Evolutionary conservation across 2,888 invertebrate species (phyloP), one percentile per base, ranked within the genome.

Genomic region (Drosophila sordidapex): DNA sequence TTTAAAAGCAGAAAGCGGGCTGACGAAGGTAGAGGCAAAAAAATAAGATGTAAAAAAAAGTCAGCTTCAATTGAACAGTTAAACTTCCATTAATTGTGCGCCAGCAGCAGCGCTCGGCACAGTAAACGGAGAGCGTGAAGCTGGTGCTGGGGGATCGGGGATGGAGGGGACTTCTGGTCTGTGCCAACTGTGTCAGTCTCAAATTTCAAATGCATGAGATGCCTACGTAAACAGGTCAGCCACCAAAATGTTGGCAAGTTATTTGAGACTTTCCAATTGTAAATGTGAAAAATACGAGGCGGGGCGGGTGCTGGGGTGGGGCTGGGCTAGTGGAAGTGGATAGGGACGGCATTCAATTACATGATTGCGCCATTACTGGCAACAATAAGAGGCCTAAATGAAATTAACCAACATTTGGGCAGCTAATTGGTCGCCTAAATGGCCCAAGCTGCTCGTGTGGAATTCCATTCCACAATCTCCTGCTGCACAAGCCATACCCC

Each of bases 21-120:
- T 54, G 59, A 58, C 71, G 62, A 57, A 62, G 70, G 40, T 35
- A 51, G 29, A 29, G 62, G 61, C 49, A 68, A 13, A 61, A 60
- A 25, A 57, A 43, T 35, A 69, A 58, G 31, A 33, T 49, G 67
- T 74, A 35, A 33, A 62, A 75, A 81, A 77, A 76, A 73, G 53
- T 49, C 80, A 83, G 84, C 88, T 83, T 84, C 90, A 90, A 91
- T 90, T 90, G 90, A 90, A 91, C 90, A 90, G 90, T 90, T 91
- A 90, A 91, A 91, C 91, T 89, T 90, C 89, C 90, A 91, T 91
- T 91, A 91, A 91, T 91, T 91, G 90, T 87, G 72, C 81, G 73
- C 89, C 75, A 68, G 75, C 79, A 80, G 72, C 56, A 51, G 61
- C 15, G 56, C 27, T 56, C 36, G 46, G 25, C 25, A 25, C 40